A percentile compares a stretch with the other conserved stretches of the same genome.
Conservation (phyloP, 2,888 invertebrate species). For the Scaptomyza polygonia region DNA sequence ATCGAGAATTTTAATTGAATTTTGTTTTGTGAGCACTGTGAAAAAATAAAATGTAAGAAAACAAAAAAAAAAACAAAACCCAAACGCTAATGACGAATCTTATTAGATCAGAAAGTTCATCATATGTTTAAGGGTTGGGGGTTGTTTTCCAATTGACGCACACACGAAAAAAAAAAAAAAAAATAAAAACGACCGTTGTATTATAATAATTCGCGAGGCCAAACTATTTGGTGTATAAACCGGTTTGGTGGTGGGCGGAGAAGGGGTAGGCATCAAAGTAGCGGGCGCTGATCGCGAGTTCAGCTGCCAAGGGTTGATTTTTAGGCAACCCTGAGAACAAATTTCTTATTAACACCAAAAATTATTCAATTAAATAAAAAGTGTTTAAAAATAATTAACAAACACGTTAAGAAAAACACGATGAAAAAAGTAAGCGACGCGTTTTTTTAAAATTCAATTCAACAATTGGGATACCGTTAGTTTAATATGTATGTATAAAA, state of each 20-base stretch:
- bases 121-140: slow-evolving; percentile 60
- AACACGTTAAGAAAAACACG: slow-evolving; percentile 3
- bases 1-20: slow-evolving; percentile 1
- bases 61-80: slow-evolving; percentile 10
- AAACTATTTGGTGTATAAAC: slow-evolving; percentile 45
- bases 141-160: slow-evolving; percentile 45
- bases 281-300: slow-evolving; percentile 46
- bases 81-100: slow-evolving; percentile 31
- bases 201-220: slow-evolving; percentile 52
- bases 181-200: slow-evolving; percentile 2
- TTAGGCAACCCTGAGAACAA: slow-evolving; percentile 10
- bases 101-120: slow-evolving; percentile 62
- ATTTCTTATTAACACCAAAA: slow-evolving; percentile 16
- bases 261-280: slow-evolving; percentile 39
- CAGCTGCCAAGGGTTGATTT: slow-evolving; percentile 41
- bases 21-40: not conserved
- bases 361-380: no score
- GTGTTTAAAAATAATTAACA: slow-evolving; percentile 4
- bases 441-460: not conserved
- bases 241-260: slow-evolving; percentile 57
- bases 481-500: not conserved
- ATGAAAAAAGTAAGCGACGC: slow-evolving; percentile 14
- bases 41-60: slow-evolving; percentile 24
- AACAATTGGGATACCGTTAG: slow-evolving; percentile 18
- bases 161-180: slow-evolving; percentile 5